Conservation (phyloP, 2,797 vertebrate genomes). For the Tapera naevia region DNA sequence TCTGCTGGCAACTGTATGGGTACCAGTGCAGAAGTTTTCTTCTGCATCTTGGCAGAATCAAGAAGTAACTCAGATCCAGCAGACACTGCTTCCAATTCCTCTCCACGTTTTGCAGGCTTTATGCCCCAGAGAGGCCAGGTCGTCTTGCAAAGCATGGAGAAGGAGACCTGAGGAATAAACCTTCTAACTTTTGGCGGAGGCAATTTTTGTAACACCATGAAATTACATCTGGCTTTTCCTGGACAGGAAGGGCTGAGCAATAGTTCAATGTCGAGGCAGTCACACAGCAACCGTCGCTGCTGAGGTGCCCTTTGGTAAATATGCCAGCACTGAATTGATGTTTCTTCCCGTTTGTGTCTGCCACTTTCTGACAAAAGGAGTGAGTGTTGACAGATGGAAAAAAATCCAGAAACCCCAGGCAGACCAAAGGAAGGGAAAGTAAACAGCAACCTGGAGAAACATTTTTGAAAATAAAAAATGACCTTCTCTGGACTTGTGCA, state of each 20-base stretch:
- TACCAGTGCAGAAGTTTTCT: neutral
- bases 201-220: slow-evolving; percentile 23
- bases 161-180: neutral
- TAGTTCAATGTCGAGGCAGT: neutral
- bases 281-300: neutral
- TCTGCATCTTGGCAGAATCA: neutral
- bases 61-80: neutral
- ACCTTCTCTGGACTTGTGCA: slow-evolving; percentile 3
- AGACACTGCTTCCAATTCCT: neutral
- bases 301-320: slow-evolving; percentile 7
- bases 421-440: neutral
- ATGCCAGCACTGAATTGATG: neutral
- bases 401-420: neutral
- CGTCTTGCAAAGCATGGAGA: slow-evolving; percentile 17
- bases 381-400: neutral
- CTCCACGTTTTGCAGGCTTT: neutral
- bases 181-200: neutral
- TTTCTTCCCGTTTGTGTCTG: neutral
- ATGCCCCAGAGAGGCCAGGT: neutral
- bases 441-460: neutral
- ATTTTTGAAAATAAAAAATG: neutral
- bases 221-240: slow-evolving; percentile 14
- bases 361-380: slow-evolving; percentile 16
- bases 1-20: neutral
- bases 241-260: neutral